Evolutionary conservation across 2,113 vertebrate genomes (phyloP), one percentile per base, ranked within the genome.

Genomic region (Platichthys stellatus): DNA sequence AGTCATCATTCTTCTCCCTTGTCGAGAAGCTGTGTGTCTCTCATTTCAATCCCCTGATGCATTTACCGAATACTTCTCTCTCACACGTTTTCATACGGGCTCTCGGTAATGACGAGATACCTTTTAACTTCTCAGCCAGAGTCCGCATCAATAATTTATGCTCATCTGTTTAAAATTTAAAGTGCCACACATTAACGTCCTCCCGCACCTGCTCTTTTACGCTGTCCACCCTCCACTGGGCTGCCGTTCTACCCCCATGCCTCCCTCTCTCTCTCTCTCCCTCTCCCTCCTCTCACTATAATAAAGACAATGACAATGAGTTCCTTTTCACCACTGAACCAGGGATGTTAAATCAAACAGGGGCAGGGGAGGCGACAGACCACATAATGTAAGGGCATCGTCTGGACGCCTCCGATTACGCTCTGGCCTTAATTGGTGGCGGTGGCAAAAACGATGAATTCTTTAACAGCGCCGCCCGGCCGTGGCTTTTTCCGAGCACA

Each of bases 161-260:
- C 78, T 88, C 81, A 86, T 90, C 93, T 94, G 87, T 94, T 95
- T 92, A 94, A 95, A 94, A 92, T 94, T 94, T 95, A 94, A 94
- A 93, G 90, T 87, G 90, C 92, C 90, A 89, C 94, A 94, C 94
- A 95, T 94, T 95, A 94, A 90, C 86, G 92, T 92, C 92, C 92
- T 80, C 82, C 80, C 58, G 87, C 93, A 94, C 92, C 94, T 94
- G 91, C 92, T 93, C 93, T 93, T 94, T 94, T 90, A 92, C 89
- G 86, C 92, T 88, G 88, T 91, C 92, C 91, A 76, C 80, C 86
- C 83, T 84, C 86, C 66, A 43, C 81, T 23, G 73, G 74, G 84
- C 81, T 63, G 72, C 84, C 77, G 13, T 57, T 31, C 63, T 54
- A 61, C 49, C 69, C 63, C 59, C 45, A 26, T 23, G 28, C 31